These are phyloP conservation scores for Apamea sordens DNA, from an alignment of 2,888 invertebrate species.

Conservation along the genomic window DNA sequence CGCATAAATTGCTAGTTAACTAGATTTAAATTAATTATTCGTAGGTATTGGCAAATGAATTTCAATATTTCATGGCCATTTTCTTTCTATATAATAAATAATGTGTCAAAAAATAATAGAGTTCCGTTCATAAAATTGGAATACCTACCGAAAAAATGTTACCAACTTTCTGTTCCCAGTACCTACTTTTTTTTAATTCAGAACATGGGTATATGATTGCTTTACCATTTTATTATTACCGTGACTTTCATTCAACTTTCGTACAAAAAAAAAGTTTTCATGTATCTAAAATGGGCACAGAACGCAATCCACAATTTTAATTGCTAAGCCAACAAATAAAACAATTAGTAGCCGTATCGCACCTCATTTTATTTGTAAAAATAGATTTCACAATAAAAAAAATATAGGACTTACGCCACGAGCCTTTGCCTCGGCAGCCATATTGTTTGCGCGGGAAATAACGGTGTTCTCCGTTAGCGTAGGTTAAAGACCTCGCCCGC, in stretches of 20 bases:
- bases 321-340: constrained; percentile 47
- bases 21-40: constrained; percentile 51
- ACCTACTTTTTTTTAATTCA: not conserved
- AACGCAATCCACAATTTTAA: constrained; percentile 27
- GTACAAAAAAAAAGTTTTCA: not conserved
- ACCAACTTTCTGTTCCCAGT: not conserved
- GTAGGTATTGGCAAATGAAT: constrained; percentile 33
- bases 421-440: constrained; percentile 71
- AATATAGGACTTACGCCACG: constrained; percentile 67
- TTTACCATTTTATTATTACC: not conserved
- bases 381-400: constrained; percentile 56
- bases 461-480: constrained; percentile 76
- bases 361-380: constrained; percentile 41
- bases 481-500: constrained; percentile 74
- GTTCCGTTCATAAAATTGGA: not conserved
- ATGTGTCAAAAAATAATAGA: constrained; percentile 9
- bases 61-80: constrained; percentile 32
- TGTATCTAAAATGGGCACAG: not conserved
- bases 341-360: constrained; percentile 33
- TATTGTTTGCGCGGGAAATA: constrained; percentile 78
- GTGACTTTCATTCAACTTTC: constrained; percentile 12
- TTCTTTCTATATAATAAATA: not conserved
- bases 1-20: constrained; percentile 44
- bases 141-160: not conserved
- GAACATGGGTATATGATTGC: not conserved